A percentile compares a stretch with the other conserved stretches of the same genome.
phyloP scores from a whole-genome alignment of 64 coral and sea anemone genomes.

The Pocillopora verrucosa region DNA sequence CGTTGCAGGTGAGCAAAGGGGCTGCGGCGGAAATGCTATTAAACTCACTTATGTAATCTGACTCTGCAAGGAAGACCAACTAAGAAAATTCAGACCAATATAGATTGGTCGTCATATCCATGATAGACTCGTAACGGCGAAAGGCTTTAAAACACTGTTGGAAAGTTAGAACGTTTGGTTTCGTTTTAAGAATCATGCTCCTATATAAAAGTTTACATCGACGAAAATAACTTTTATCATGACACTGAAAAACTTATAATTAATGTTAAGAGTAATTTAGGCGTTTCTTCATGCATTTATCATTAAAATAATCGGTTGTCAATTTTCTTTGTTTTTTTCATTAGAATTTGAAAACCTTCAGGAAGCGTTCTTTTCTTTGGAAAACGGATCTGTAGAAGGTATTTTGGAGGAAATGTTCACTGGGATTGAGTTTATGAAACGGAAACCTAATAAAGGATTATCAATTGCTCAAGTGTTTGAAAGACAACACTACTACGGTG shows the following conservation, averaged over 20 bases:
- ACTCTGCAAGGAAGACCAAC: too few relatives aligned
- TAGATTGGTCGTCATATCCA: too few relatives aligned
- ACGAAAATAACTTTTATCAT: too few relatives aligned
- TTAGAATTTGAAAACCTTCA: slow-evolving; percentile 5
- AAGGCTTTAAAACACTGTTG: too few relatives aligned
- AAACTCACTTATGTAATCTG: not conserved
- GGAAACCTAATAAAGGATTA: not conserved
- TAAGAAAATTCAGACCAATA: too few relatives aligned
- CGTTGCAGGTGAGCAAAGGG: not conserved
- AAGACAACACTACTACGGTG: not conserved
- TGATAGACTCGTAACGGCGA: too few relatives aligned
- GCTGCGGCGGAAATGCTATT: not conserved
- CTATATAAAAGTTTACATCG: too few relatives aligned
- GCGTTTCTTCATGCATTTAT: too few relatives aligned
- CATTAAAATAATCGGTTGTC: not conserved
- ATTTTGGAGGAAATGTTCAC: slow-evolving; percentile 19
- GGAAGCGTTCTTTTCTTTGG: not conserved
- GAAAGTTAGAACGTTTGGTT: not conserved
- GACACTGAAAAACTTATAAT: too few relatives aligned
- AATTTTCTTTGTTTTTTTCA: not conserved
- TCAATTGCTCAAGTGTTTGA: not conserved
- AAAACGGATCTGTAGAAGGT: not conserved
- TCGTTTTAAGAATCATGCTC: too few relatives aligned
- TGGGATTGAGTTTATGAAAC: not conserved
- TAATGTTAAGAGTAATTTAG: too few relatives aligned